These are phyloP conservation scores for Zophobas atratus DNA, from an alignment of 1,140 invertebrate species.

Conservation along the genomic window DNA sequence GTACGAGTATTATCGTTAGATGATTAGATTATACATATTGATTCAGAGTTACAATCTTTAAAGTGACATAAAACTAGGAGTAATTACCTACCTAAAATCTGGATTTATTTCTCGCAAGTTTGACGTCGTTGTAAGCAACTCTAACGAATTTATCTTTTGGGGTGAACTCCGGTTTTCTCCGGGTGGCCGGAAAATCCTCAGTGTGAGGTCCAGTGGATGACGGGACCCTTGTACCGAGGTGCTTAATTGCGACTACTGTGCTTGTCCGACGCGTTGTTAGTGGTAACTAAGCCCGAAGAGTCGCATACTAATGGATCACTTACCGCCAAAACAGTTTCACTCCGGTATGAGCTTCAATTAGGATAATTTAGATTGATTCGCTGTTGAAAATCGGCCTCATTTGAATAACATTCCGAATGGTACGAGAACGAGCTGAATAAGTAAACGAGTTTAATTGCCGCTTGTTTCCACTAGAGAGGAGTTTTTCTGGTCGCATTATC, in stretches of 20 bases:
- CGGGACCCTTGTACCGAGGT: constrained; percentile 34
- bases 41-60: too few species aligned
- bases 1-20: too few species aligned
- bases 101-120: too few species aligned
- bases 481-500: constrained; percentile 31
- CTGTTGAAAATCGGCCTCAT: constrained; percentile 32
- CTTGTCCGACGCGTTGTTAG: constrained; percentile 45
- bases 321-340: constrained; percentile 41
- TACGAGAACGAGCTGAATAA: constrained; percentile 12
- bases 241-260: constrained; percentile 48
- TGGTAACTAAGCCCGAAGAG: constrained; percentile 41
- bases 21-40: too few species aligned
- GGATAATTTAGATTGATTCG: constrained; percentile 41
- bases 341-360: constrained; percentile 39
- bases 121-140: background rate
- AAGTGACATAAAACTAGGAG: too few species aligned
- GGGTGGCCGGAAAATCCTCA: constrained; percentile 31
- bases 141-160: background rate
- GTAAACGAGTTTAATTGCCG: background rate
- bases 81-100: too few species aligned
- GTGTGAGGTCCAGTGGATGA: constrained; percentile 37
- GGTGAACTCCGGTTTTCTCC: constrained; percentile 1
- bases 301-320: constrained; percentile 47
- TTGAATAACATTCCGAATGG: constrained; percentile 30
- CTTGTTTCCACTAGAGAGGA: background rate